phyloP scores from a whole-genome alignment of 2,113 vertebrate genomes.

The Murina feae region DNA sequence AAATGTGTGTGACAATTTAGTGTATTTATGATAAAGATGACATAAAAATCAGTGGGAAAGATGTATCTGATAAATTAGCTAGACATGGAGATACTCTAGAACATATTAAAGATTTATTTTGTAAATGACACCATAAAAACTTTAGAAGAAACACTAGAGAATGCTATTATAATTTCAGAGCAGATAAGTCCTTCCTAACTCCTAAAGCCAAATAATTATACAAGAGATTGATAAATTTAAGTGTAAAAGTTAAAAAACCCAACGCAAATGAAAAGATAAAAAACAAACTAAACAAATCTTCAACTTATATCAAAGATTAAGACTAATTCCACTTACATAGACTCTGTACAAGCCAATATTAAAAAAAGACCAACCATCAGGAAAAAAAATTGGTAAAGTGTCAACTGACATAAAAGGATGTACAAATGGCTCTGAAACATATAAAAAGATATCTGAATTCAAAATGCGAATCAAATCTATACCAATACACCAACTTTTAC shows the following conservation, averaged over 20 bases:
- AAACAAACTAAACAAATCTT: not conserved
- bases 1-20: not conserved
- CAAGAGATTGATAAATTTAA: not conserved
- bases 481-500: not conserved
- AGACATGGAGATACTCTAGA: not conserved
- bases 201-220: not conserved
- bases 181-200: not conserved
- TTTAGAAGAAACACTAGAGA: not conserved
- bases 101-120: not conserved
- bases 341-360: not conserved
- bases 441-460: not conserved
- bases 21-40: not conserved
- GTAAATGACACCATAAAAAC: constrained; percentile 24
- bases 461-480: not conserved
- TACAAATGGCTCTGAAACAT: not conserved
- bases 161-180: constrained; percentile 6
- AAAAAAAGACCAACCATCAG: not conserved
- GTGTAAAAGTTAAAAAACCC: not conserved
- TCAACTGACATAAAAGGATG: constrained; percentile 6
- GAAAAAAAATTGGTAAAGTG: not conserved
- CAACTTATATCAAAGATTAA: not conserved
- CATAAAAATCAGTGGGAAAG: not conserved
- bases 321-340: not conserved
- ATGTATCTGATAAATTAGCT: not conserved
- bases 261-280: not conserved